These are phyloP conservation scores for Mesochorus sp. DNA, from an alignment of 2,888 invertebrate genomes.

Conservation along the genomic window DNA sequence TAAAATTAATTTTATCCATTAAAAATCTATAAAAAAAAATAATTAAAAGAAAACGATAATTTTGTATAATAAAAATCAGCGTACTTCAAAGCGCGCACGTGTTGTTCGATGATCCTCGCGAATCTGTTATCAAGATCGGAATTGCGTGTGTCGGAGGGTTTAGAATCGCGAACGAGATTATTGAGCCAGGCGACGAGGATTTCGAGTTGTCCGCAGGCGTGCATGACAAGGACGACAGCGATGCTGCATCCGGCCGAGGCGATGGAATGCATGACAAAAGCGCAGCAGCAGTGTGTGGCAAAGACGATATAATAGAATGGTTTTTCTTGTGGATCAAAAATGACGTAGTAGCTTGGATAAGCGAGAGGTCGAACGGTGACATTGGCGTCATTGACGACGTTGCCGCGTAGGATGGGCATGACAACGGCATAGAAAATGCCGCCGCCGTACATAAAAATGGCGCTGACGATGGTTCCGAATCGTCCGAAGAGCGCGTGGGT, in stretches of 20 bases:
- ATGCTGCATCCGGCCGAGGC: conserved; percentile 67
- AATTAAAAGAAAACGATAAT: too few relatives aligned
- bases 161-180: conserved; percentile 48
- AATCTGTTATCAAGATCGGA: conserved; percentile 16
- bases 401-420: conserved; percentile 64
- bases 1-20: background rate
- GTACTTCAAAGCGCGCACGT: conserved; percentile 54
- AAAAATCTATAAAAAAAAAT: background rate
- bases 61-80: background rate
- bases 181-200: conserved; percentile 52
- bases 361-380: conserved; percentile 65
- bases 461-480: conserved; percentile 61
- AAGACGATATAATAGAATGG: conserved; percentile 70
- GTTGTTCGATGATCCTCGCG: conserved; percentile 32
- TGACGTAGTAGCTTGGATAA: conserved; percentile 66
- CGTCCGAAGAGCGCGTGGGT: conserved; percentile 67
- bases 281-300: conserved; percentile 65
- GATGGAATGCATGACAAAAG: conserved; percentile 67
- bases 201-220: conserved; percentile 68
- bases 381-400: conserved; percentile 60
- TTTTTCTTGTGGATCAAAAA: conserved; percentile 65
- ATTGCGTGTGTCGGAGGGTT: background rate
- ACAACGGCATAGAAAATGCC: conserved; percentile 64
- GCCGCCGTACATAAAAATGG: conserved; percentile 67
- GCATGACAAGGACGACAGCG: conserved; percentile 68